Evolutionary conservation across 2,888 invertebrate genomes (phyloP).

Genomic region (Taphrorychus bicolor): DNA sequence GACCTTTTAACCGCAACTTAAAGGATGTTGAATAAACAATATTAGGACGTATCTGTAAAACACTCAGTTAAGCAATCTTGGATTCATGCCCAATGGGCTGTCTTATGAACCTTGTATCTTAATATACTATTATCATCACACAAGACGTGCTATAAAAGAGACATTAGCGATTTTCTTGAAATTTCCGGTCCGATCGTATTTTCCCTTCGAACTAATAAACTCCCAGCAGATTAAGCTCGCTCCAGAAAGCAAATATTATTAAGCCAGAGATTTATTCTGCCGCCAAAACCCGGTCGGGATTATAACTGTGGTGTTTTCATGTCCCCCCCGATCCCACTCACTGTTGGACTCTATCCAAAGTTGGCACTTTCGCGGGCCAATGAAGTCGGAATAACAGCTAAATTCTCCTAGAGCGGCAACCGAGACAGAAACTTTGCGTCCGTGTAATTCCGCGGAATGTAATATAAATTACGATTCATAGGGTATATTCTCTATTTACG

Average conservation of each 20-base stretch:
- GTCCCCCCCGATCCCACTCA: too few species aligned
- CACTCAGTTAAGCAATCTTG: too few species aligned
- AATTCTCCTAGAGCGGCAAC: conserved; percentile 6
- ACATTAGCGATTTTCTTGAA: background rate
- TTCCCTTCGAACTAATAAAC: background rate
- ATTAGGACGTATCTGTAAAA: too few species aligned
- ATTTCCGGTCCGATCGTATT: background rate
- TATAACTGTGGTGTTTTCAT: conserved; percentile 1
- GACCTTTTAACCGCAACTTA: too few species aligned
- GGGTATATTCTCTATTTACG: conserved; percentile 7
- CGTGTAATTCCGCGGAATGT: background rate
- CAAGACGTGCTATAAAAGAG: background rate
- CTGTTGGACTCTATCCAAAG: conserved; percentile 15
- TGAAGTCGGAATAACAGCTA: conserved; percentile 1
- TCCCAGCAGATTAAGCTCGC: background rate
- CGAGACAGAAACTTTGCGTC: background rate
- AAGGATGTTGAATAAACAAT: too few species aligned
- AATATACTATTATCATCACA: background rate
- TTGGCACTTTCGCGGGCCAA: conserved; percentile 1
- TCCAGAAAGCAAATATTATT: conserved; percentile 9
- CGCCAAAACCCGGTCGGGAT: background rate
- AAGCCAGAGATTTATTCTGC: conserved; percentile 3
- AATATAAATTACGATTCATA: conserved; percentile 12
- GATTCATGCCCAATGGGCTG: too few species aligned
- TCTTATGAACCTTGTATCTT: too few species aligned